A percentile compares a stretch with the other conserved stretches of the same genome.
Evolutionary conservation across 1,140 invertebrate species (phyloP).

Genomic region (Oncopodura yosiiana): DNA sequence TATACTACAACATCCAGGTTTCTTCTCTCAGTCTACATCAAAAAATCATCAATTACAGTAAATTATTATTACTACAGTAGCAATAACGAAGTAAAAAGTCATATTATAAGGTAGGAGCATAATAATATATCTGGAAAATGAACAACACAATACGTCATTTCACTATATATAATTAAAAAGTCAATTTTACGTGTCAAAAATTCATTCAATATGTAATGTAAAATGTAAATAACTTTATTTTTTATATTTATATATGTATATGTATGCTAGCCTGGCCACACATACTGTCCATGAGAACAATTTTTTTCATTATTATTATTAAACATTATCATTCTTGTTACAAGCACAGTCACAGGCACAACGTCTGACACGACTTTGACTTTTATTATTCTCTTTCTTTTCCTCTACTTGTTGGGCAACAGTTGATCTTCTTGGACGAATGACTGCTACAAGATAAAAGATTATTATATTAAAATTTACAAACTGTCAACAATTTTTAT

Average conservation of each 20-base stretch:
- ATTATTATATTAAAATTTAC: background rate
- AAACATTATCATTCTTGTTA: conserved; percentile 25
- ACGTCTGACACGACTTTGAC: conserved; percentile 23
- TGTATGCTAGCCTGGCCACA: no score
- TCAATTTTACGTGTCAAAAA: background rate
- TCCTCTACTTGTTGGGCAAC: background rate
- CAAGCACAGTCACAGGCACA: conserved; percentile 35
- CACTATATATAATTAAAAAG: background rate
- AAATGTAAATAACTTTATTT: background rate
- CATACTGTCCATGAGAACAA: background rate
- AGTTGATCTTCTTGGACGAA: conserved; percentile 4
- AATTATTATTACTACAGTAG: background rate
- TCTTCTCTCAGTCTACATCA: no score
- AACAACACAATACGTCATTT: background rate
- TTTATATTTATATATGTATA: no score
- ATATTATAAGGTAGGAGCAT: background rate
- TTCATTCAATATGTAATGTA: background rate
- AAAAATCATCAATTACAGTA: no score
- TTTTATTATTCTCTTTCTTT: background rate
- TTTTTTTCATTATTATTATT: background rate
- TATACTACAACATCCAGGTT: no score
- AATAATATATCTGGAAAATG: background rate
- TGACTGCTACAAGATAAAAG: conserved; percentile 5
- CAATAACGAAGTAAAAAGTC: background rate
- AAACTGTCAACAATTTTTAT: background rate